Base-by-base conservation (phyloP, 2,113 vertebrate species). In the Sinocyclocheilus rhinocerous region DNA sequence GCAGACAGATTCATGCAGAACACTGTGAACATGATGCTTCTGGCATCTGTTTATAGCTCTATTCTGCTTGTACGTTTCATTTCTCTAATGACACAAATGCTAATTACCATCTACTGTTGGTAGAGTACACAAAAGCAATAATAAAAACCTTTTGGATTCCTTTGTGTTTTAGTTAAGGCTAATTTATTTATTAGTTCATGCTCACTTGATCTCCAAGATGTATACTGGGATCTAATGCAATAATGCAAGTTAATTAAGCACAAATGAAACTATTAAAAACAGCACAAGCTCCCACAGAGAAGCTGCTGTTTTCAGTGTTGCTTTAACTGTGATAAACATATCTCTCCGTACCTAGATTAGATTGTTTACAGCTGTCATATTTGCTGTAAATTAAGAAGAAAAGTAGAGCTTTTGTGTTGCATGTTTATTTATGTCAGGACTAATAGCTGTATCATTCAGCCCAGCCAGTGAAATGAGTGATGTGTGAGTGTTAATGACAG, bases 401-500 rank as follows among this genome's bases (percentile, higher is more conserved):
- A 39, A n/a, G 20, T 75, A 42, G 22, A n/a, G 22, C 4, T 48
- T 45, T 48, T 75, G 42, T 24, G 72, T 24, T 48, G n/a, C 42
- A 48, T 75, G 42, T 75, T 75, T 75, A 48, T 76, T 75, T 50
- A 76, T 76, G 42, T 72, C 69, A 72, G 22, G 69, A 20, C 36
- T 72, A 76, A 76, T 76, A 24, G 42, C 72, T 24, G 18, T 24
- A 75, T 48, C 11, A 48, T 75, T 48, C 42, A 75, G 13, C 22
- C 69, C 18, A 42, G 69, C 18, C 36, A 12, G 36, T 72, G 10
- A 72, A 22, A 72, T 42, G 69, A 72, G 69, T 12, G 42, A 48
- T 76, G 72, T 48, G 72, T 26, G 42, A 1, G 22, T 76, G 72
- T 76, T 48, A 72, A 72, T 42, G 69, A 72, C 69, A 72, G 20